Conservation (phyloP, 37 sponge, comb jelly and placozoan species). For the Petrosia ficiformis region DNA sequence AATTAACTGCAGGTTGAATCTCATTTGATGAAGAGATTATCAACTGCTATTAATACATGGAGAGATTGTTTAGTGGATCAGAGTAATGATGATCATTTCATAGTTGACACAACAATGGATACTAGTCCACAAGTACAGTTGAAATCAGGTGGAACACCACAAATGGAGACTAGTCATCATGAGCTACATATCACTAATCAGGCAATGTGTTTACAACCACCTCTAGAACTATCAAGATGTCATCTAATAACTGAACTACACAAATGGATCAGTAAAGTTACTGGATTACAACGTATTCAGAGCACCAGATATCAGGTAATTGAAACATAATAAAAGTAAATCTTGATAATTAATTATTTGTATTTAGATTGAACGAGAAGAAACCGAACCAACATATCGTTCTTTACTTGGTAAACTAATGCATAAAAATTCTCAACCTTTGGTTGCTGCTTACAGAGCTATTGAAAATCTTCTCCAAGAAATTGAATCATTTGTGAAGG, state of each 20-base stretch:
- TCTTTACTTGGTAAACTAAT: conserved; percentile 72
- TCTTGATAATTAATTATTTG: background rate
- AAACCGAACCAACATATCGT: conserved; percentile 63
- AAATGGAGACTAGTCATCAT: conserved; percentile 47
- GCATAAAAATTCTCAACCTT: conserved; percentile 43
- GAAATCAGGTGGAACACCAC: conserved; percentile 52
- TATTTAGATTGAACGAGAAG: conserved; percentile 61
- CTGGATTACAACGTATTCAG: conserved; percentile 67
- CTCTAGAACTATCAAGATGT: conserved; percentile 65
- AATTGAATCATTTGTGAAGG: conserved; percentile 79
- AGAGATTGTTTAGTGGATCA: conserved; percentile 43
- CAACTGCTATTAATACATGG: conserved; percentile 61
- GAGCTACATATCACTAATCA: conserved; percentile 90
- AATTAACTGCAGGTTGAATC: conserved; percentile 80
- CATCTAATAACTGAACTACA: conserved; percentile 75
- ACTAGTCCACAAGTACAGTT: conserved; percentile 6
- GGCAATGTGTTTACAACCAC: conserved; percentile 85
- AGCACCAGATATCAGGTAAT: conserved; percentile 85
- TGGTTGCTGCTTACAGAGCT: conserved; percentile 66
- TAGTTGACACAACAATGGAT: conserved; percentile 47
- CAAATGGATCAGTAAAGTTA: conserved; percentile 70
- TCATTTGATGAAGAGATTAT: conserved; percentile 52
- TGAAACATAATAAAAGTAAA: background rate
- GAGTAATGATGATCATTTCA: background rate
- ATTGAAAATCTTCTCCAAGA: conserved; percentile 70